Base-by-base conservation (phyloP, 2,888 invertebrate genomes). In the Myopa testacea region DNA sequence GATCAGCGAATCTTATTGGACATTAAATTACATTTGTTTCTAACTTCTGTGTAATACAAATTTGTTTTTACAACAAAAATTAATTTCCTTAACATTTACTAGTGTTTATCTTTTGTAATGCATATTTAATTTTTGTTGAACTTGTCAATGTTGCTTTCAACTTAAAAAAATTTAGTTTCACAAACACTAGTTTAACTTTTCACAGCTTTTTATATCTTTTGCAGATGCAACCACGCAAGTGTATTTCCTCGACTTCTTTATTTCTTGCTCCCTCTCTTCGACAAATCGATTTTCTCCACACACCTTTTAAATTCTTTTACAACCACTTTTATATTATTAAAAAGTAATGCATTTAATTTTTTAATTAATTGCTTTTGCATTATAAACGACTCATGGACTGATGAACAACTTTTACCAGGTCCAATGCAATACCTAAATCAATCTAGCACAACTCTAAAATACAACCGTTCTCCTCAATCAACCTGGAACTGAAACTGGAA, bases 211-310 rank as follows among this genome's bases (percentile, higher is more conserved):
- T 37, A 34, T 34, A 16, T n/a, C 1, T 70, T 70, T 70, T 37
- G 52, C 38, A 37, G 26, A 14, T 75, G 75, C 75, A 75, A 75
- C 75, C 68, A 69, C 38, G 60, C 68, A 75, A 75, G 75, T 75
- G 75, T 60, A 75, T 60, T 38, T 75, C 58, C 58, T 75, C 69
- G n/a, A 69, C 58, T 40, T 45, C 63, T 50, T 68, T n/a, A n/a
- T 73, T 63, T 75, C 26, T 75, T 55, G 55, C 52, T 75, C 38
- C 62, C 70, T 12, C 6, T 45, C 45, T 45, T 45, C 45, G 3
- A 45, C 45, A 45, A 6, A 75, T 75, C 68, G 75, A 75, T 75
- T 75, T 75, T 75, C 75, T 69, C 69, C 38, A 69, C 45, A 68
- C 69, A 60, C 75, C 60, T 60, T 68, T 75, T 26, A 65, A 62